These are phyloP conservation scores for Chlamydotis undulata DNA, from an alignment of 2,113 vertebrate genomes.

Conservation along the genomic window DNA sequence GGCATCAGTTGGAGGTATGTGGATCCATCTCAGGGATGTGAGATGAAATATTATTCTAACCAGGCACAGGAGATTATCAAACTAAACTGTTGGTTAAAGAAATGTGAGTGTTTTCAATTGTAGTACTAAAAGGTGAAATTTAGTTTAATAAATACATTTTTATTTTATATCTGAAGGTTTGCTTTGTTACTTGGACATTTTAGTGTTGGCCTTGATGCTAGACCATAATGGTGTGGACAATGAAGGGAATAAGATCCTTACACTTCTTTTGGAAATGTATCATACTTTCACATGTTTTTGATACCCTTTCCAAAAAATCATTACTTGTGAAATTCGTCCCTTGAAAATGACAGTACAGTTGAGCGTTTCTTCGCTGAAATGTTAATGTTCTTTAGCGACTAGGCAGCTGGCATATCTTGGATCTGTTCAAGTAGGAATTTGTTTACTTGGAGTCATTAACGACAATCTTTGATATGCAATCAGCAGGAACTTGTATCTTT, in stretches of 20 bases:
- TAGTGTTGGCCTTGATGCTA: not conserved
- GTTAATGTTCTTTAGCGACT: constrained; percentile 30
- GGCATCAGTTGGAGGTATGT: not conserved
- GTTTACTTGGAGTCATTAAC: constrained; percentile 55
- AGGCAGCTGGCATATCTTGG: constrained; percentile 20
- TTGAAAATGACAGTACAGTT: not conserved
- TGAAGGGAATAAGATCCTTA: not conserved
- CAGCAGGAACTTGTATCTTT: constrained; percentile 18
- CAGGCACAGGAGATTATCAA: not conserved
- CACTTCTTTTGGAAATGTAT: not conserved
- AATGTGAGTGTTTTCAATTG: not conserved
- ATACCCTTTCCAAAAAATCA: not conserved
- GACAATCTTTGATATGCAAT: constrained; percentile 16
- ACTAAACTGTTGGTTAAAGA: not conserved
- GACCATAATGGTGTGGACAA: not conserved
- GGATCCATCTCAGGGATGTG: not conserved
- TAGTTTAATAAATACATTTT: not conserved
- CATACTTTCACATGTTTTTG: not conserved
- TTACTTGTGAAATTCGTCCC: not conserved
- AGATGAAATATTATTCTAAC: not conserved
- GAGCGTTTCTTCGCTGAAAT: constrained; percentile 7
- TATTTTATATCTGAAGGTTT: not conserved
- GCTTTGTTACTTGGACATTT: not conserved
- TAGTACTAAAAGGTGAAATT: not conserved
- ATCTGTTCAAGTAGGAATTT: constrained; percentile 3